Evolutionary conservation across 2,113 vertebrate genomes (phyloP), one percentile per base, ranked within the genome.

Genomic region (Festucalex cinctus): DNA sequence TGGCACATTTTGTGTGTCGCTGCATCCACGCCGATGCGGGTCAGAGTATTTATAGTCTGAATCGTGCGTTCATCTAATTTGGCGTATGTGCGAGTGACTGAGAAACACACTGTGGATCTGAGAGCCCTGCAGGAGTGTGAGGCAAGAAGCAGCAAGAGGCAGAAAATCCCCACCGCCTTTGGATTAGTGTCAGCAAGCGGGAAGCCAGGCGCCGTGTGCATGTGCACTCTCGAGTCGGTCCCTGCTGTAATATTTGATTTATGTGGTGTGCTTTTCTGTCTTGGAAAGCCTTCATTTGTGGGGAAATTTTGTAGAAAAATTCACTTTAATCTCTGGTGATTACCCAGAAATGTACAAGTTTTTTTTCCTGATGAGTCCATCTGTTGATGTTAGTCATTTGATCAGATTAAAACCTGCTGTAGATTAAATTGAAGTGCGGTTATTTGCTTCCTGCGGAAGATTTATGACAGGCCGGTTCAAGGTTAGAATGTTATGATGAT

Each of bases 101-200:
- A 76, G 76, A 79, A 82, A 78, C 80, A 73, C 63, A 77, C 75
- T 67, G 75, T 84, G 68, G 75, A 80, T 87, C 75, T 86, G 78
- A 73, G 75, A 81, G 72, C 80, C 79, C 84, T 85, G 86, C 78
- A 87, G 85, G 88, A 82, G 86, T 83, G 85, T 86, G 85, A 88
- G 86, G 87, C 87, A 90, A 89, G 88, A 88, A 85, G 80, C 86
- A 87, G 88, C 85, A 88, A 90, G 88, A 88, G 80, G 81, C 83
- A 85, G 72, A 86, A 88, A 85, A 89, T 88, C 83, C 85, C 84
- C 36, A 66, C 81, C 81, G 83, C 80, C 78, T 77, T 86, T 83
- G 85, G 88, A 90, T 90, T 90, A 89, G 80, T 87, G 86, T 90
- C 86, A 90, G 78, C 79, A 67, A 78, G 80, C 81, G 80, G 84